These are phyloP conservation scores for Notodonta ziczac DNA, from an alignment of 2,888 invertebrate genomes.

Conservation along the genomic window DNA sequence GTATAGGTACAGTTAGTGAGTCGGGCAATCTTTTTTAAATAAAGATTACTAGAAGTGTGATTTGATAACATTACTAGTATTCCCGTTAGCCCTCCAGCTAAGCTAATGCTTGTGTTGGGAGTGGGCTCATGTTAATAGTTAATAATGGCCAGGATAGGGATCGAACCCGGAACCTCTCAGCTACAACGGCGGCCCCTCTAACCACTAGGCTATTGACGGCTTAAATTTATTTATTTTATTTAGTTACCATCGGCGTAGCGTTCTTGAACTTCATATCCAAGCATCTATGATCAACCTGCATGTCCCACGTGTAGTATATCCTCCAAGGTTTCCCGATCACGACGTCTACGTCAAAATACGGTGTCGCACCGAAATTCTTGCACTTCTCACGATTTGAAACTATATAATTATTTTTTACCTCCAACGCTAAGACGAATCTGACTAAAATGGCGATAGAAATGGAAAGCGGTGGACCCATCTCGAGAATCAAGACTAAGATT, in stretches of 20 bases:
- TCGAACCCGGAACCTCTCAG: too few species aligned
- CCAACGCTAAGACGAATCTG: slow-evolving; percentile 7
- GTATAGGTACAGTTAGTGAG: too few species aligned
- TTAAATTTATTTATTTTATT: too few species aligned
- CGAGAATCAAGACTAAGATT: slow-evolving; percentile 4
- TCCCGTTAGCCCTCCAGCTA: too few species aligned
- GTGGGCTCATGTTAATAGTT: too few species aligned
- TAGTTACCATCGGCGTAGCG: slow-evolving; percentile 49
- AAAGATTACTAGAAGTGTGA: too few species aligned
- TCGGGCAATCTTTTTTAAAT: too few species aligned
- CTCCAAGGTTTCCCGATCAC: slow-evolving; percentile 63
- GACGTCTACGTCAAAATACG: slow-evolving; percentile 62
- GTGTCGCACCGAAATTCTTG: slow-evolving; percentile 45
- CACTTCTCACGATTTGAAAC: slow-evolving; percentile 44
- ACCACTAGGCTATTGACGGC: too few species aligned
- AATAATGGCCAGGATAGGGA: too few species aligned
- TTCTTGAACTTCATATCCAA: slow-evolving; percentile 61
- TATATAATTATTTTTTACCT: slow-evolving; percentile 15
- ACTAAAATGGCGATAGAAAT: slow-evolving; percentile 13
- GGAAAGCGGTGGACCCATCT: slow-evolving; percentile 18
- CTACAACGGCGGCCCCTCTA: too few species aligned
- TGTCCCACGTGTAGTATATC: slow-evolving; percentile 67
- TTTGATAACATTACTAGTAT: too few species aligned
- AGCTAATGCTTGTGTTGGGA: too few species aligned
- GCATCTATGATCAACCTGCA: slow-evolving; percentile 54